Evolutionary conservation across 2,797 vertebrate genomes (phyloP), one percentile per base, ranked within the genome.

Genomic region (Psittacula echo): DNA sequence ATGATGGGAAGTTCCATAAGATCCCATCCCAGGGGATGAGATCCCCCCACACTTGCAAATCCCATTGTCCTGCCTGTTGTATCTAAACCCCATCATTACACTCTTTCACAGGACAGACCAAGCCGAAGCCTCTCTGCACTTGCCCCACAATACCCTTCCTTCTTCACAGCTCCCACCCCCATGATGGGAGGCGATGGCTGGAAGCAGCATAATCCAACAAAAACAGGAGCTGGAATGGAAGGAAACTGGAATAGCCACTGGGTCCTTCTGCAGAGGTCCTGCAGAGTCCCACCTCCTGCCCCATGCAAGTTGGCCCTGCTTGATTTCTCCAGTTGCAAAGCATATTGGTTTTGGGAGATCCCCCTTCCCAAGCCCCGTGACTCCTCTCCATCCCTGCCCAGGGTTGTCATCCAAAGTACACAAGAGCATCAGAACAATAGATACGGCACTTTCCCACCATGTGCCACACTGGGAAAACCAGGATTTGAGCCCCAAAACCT

Each of bases 361-460:
- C 29, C 32, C 4, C 54, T 73, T 87, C 68, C 82, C 78, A 89
- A 54, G 60, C 78, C 84, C 18, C 0, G 2, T 37, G 45, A 58
- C 45, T 93, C 61, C 42, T 68, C 62, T 42, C 37, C 11, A 5
- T 70, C 61, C 85, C 51, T 20, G 42, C 32, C 2, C 9, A 10
- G 75, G 18, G 13, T 13, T 45, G 37, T 34, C 41, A 62, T 65
- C 77, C 78, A 54, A 89, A 93, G 78, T 0, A 61, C 60, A 58
- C 90, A 87, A 13, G n/a, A 44, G 50, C 54, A 54, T 42, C 81
- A 45, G 58, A 81, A n/a, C 67, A 62, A 68, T 3, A 30, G 47
- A 34, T 30, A 1, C 1, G 1, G 37, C 62, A 26, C 80, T 39
- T 72, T 65, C 65, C 10, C n/a, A 4, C n/a, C 4, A 1, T 0